Conservation (phyloP, 2,113 vertebrate genomes). For the Morone saxatilis region DNA sequence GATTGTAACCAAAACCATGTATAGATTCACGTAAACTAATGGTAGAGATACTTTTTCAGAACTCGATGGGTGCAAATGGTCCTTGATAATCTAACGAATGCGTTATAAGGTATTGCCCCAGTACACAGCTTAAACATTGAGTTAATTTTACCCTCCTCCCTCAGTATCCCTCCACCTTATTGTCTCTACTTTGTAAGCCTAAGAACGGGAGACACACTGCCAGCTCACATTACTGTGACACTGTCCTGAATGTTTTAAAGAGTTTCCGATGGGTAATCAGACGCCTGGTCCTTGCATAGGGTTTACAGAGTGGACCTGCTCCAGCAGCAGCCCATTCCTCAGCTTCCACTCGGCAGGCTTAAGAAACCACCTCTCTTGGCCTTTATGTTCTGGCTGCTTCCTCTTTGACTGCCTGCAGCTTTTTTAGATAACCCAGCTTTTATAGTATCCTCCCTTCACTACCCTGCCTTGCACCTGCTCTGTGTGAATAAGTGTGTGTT, state of each 20-base stretch:
- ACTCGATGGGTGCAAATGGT: background rate
- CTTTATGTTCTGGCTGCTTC: constrained; percentile 29
- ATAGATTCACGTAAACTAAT: constrained; percentile 7
- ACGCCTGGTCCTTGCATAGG: constrained; percentile 40
- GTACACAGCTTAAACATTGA: background rate
- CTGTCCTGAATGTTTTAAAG: constrained; percentile 84
- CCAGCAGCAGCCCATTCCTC: constrained; percentile 22
- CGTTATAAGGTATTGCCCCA: background rate
- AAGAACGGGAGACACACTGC: constrained; percentile 31
- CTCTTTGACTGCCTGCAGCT: constrained; percentile 49
- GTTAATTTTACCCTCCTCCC: background rate
- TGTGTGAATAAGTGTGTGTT: constrained; percentile 49
- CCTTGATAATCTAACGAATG: background rate
- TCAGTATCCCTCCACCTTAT: constrained; percentile 8
- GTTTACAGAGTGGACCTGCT: constrained; percentile 27
- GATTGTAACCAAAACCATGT: constrained; percentile 22
- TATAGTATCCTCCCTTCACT: constrained; percentile 42
- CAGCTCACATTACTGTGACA: constrained; percentile 68
- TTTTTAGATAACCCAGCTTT: constrained; percentile 64
- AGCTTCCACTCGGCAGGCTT: constrained; percentile 28
- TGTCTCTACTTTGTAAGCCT: background rate
- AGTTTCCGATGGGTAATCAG: constrained; percentile 81
- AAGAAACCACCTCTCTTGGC: constrained; percentile 20
- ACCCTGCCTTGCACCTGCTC: constrained; percentile 33
- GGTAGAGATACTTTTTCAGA: background rate